Evolutionary conservation across 92 coral and sea anemone species (phyloP).

Genomic region (Phymanthus crucifer): DNA sequence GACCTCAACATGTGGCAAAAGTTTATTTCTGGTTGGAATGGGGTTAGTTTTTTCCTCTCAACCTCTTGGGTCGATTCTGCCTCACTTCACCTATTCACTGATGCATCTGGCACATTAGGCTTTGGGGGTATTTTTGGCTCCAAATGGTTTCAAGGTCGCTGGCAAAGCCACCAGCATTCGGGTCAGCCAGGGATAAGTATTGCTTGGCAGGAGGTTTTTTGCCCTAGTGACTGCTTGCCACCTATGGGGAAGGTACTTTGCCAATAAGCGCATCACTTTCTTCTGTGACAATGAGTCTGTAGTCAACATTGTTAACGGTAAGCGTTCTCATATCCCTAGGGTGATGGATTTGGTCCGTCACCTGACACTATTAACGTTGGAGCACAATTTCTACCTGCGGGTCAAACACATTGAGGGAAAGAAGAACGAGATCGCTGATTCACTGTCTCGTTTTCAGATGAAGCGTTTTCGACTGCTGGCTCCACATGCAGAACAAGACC

Average conservation of each 20-base stretch:
- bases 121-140: constrained; percentile 35
- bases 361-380: constrained; percentile 32
- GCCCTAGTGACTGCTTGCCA: too few species aligned
- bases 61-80: constrained; percentile 6
- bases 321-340: constrained; percentile 40
- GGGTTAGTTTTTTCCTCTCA: not conserved
- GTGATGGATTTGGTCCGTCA: constrained; percentile 25
- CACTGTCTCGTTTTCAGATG: too few species aligned
- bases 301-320: constrained; percentile 30
- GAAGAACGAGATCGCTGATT: constrained; percentile 36
- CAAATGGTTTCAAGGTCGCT: constrained; percentile 63
- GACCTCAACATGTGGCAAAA: constrained; percentile 12
- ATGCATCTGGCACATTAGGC: constrained; percentile 57
- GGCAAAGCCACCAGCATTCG: too few species aligned
- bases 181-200: constrained; percentile 51
- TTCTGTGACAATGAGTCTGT: constrained; percentile 7
- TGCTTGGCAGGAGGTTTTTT: constrained; percentile 60
- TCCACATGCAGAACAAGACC: too few species aligned
- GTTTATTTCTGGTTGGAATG: not conserved
- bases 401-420: constrained; percentile 36
- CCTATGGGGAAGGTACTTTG: too few species aligned
- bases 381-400: constrained; percentile 30
- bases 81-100: constrained; percentile 20
- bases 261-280: not conserved
- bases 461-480: too few species aligned